Evolutionary conservation across 1,140 invertebrate species (phyloP).

Genomic region (Coelopa frigida): DNA sequence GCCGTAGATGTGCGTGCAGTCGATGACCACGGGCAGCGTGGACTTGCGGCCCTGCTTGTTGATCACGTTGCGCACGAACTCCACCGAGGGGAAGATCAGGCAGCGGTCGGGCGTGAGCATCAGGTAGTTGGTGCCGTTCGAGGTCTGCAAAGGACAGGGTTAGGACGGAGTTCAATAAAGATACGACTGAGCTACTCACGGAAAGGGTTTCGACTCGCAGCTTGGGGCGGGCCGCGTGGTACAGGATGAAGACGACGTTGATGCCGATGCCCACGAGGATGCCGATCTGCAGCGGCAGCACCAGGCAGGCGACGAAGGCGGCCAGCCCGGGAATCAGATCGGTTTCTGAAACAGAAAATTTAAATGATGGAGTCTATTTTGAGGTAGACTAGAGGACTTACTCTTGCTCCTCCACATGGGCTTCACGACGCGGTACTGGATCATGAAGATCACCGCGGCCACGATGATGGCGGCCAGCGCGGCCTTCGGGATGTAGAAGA

Average conservation of each 20-base stretch:
- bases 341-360: slow-evolving; percentile 57
- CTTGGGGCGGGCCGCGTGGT: slow-evolving; percentile 82
- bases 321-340: slow-evolving; percentile 75
- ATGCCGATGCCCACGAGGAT: slow-evolving; percentile 82
- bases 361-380: background rate
- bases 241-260: slow-evolving; percentile 81
- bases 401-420: slow-evolving; percentile 75
- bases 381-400: slow-evolving; percentile 39
- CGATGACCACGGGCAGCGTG: slow-evolving; percentile 68
- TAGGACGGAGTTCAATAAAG: background rate
- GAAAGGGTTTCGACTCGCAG: slow-evolving; percentile 66
- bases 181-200: slow-evolving; percentile 21
- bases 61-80: slow-evolving; percentile 75
- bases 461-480: slow-evolving; percentile 73
- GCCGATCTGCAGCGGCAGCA: slow-evolving; percentile 79
- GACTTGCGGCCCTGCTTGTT: slow-evolving; percentile 66
- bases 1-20: slow-evolving; percentile 75
- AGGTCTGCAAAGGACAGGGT: slow-evolving; percentile 50
- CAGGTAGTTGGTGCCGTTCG: slow-evolving; percentile 62
- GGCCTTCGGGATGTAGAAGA: slow-evolving; percentile 75
- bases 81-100: slow-evolving; percentile 81
- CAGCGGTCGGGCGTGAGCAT: slow-evolving; percentile 78
- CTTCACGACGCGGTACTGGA: slow-evolving; percentile 71
- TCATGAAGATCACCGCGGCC: slow-evolving; percentile 78
- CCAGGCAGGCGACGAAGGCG: slow-evolving; percentile 77